A percentile compares a stretch with the other conserved stretches of the same genome.
phyloP scores from a whole-genome alignment of 2,113 vertebrate genomes.

The Sinocyclocheilus grahami region DNA sequence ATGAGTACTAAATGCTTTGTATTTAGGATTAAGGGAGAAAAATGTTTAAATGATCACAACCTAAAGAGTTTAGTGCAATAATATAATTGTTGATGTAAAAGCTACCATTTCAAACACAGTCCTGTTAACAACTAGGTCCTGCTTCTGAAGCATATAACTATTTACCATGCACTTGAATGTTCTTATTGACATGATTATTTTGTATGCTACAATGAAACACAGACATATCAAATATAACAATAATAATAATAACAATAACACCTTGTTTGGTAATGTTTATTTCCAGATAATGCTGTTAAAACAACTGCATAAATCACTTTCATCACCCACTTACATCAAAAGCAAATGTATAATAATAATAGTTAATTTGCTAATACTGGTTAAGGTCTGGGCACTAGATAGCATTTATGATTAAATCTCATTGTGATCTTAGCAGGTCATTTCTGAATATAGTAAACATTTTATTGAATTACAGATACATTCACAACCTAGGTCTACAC shows the following conservation, averaged over 20 bases:
- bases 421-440: not conserved
- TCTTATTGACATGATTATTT: too few relatives aligned
- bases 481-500: not conserved
- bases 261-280: not conserved
- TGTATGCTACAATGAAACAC: too few relatives aligned
- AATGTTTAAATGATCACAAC: not conserved
- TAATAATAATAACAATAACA: too few relatives aligned
- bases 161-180: too few relatives aligned
- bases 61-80: too few relatives aligned
- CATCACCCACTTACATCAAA: not conserved
- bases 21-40: not conserved
- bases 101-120: too few relatives aligned
- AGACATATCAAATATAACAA: too few relatives aligned
- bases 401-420: not conserved
- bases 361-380: not conserved
- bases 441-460: too few relatives aligned
- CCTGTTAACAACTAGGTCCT: too few relatives aligned
- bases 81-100: too few relatives aligned
- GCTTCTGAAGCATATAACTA: too few relatives aligned
- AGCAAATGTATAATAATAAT: not conserved
- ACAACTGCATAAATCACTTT: not conserved
- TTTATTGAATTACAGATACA: too few relatives aligned
- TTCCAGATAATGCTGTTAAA: not conserved
- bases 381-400: not conserved
- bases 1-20: not conserved